Conservation (phyloP, 92 coral and sea anemone species). For the Diadumene lineata region DNA sequence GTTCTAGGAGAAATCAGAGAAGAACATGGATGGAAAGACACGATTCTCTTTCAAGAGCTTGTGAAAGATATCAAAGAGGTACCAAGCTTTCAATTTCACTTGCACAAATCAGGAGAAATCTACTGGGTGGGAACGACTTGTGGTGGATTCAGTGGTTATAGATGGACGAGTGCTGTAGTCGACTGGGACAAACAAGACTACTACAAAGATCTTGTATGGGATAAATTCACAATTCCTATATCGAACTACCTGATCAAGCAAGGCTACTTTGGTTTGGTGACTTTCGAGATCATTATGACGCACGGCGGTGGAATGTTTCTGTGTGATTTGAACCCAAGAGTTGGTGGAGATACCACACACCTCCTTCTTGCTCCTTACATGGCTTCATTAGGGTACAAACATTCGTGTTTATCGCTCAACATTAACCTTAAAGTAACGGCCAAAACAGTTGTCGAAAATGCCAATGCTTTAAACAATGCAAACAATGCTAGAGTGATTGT, state of each 20-base stretch:
- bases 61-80: conserved; percentile 43
- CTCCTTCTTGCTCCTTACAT: conserved; percentile 39
- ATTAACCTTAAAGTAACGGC: conserved; percentile 12
- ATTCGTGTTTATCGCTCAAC: conserved; percentile 29
- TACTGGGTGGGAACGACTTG: conserved; percentile 49
- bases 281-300: conserved; percentile 46
- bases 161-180: conserved; percentile 38
- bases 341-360: conserved; percentile 52
- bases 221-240: conserved; percentile 47
- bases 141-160: conserved; percentile 38
- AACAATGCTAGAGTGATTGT: conserved; percentile 26
- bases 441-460: conserved; percentile 33
- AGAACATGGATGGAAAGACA: conserved; percentile 34
- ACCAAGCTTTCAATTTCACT: conserved; percentile 55
- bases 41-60: conserved; percentile 22
- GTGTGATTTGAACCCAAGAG: conserved; percentile 49
- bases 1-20: conserved; percentile 37
- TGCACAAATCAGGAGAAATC: conserved; percentile 49
- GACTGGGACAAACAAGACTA: conserved; percentile 62
- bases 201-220: conserved; percentile 41
- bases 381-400: conserved; percentile 46
- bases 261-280: conserved; percentile 63
- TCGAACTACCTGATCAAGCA: conserved; percentile 52
- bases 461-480: conserved; percentile 38
- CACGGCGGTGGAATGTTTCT: conserved; percentile 48